Evolutionary conservation across 2,797 vertebrate genomes (phyloP), one percentile per base, ranked within the genome.

Genomic region (Clarias pachynema): DNA sequence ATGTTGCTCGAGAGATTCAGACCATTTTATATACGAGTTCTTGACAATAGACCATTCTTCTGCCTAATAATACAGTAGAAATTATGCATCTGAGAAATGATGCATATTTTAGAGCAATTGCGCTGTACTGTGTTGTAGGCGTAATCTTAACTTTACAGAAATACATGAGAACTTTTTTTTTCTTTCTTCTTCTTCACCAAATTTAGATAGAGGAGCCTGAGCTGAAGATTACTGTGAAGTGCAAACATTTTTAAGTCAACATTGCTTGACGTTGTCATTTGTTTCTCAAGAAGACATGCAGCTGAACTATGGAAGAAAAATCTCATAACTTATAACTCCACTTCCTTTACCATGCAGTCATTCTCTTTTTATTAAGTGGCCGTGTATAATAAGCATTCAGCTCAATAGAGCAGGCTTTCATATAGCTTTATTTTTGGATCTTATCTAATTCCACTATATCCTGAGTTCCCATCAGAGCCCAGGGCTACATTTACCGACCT

Each of bases 381-480:
- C 29, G 6, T 8, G n/a, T 56, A 29, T 66, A 16, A 49, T 65
- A 77, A 77, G 10, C 53, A 8, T 31, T 31, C 7, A 29, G 57
- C 81, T 85, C 20, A 79, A 7, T 69, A 49, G 53, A 69, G 70
- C 74, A 8, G 79, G 72, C 66, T 92, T 91, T 93, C 91, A 86
- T 88, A 86, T 85, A 79, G 80, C n/a, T 85, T 92, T 95, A 95
- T 95, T 94, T 95, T 94, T 95, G 95, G 93, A 87, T 34, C 16
- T 63, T 91, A 89, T 94, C 94, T 94, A 93, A 95, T 95, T 93
- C 90, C 90, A 88, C 91, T 91, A 91, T 94, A 94, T 90, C 88
- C 91, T 92, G 91, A 90, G 91, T 93, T 92, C 93, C 94, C 95
- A 87, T 79, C 95, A 86, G 73, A 93, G 92, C 94, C 93, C 85